A percentile compares a stretch with the other conserved stretches of the same genome.
These are phyloP conservation scores for Temnopleurus reevesii DNA, from an alignment of 53 echinoderm and acorn worm genomes.

Conservation along the genomic window DNA sequence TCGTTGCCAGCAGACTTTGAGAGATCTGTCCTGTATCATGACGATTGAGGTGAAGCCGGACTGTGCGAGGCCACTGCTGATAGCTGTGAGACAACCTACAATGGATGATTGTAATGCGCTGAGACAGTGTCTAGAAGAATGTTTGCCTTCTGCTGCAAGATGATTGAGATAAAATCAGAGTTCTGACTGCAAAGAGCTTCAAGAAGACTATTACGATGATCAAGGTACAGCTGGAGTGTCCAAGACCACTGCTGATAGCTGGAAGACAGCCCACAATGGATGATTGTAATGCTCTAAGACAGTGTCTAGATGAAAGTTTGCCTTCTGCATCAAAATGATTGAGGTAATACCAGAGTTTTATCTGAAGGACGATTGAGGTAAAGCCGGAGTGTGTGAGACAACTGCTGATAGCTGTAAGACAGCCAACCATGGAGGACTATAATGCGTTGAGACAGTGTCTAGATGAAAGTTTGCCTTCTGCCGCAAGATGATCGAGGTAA, in stretches of 20 bases:
- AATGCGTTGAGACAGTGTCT: neutral
- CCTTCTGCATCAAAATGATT: no score
- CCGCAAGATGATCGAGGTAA: no score
- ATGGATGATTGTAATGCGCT: slow-evolving; percentile 34
- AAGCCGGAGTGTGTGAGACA: slow-evolving; percentile 63
- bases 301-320: no score
- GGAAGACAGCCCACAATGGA: no score
- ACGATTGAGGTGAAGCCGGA: slow-evolving; percentile 65
- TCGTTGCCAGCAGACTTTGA: slow-evolving; percentile 74
- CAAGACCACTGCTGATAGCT: no score
- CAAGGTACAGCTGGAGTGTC: no score
- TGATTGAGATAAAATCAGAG: no score
- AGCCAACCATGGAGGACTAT: slow-evolving; percentile 44
- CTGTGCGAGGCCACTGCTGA: slow-evolving; percentile 66
- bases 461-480: neutral
- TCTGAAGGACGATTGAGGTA: slow-evolving; percentile 73
- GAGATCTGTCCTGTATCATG: slow-evolving; percentile 84
- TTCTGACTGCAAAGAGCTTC: no score
- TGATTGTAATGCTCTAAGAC: no score
- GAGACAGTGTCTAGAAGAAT: neutral
- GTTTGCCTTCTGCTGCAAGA: no score
- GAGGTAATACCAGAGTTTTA: no score
- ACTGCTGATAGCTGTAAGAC: slow-evolving; percentile 58
- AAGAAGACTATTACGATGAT: no score
- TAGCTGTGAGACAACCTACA: slow-evolving; percentile 56